Evolutionary conservation across 2,888 invertebrate species (phyloP).

Genomic region (Leptinotarsa rubiginosa): DNA sequence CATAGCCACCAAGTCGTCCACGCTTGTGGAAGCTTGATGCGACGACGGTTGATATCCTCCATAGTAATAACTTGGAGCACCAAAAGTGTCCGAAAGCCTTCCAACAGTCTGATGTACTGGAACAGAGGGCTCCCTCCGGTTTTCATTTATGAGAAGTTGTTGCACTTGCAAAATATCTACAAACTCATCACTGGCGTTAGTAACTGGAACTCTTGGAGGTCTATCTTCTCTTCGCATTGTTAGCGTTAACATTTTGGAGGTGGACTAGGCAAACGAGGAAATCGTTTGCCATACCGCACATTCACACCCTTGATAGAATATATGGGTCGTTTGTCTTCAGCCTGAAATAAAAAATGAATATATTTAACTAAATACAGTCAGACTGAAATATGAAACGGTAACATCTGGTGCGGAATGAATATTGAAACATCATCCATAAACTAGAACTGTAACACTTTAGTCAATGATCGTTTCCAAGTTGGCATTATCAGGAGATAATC

Average conservation of each 20-base stretch:
- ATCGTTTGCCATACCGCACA: conserved; percentile 67
- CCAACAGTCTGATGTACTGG: conserved; percentile 50
- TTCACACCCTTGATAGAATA: not conserved
- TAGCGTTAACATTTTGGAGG: conserved; percentile 68
- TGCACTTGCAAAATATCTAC: conserved; percentile 84
- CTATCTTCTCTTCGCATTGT: conserved; percentile 75
- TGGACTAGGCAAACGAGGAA: conserved; percentile 45
- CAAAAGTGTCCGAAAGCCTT: conserved; percentile 27
- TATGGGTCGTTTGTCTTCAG: conserved; percentile 9
- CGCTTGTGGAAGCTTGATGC: conserved; percentile 67
- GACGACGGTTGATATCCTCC: conserved; percentile 47
- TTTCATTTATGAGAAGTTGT: conserved; percentile 50
- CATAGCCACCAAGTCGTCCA: conserved; percentile 81
- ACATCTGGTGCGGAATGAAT: not conserved
- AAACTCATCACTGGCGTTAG: conserved; percentile 73
- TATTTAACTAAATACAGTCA: not conserved
- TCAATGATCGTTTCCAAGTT: too few relatives aligned
- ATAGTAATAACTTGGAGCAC: conserved; percentile 49
- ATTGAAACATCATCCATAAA: too few relatives aligned
- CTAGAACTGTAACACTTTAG: too few relatives aligned
- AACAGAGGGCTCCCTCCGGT: conserved; percentile 49
- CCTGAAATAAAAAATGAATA: conserved; percentile 19
- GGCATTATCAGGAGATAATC: too few relatives aligned
- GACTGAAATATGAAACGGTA: not conserved
- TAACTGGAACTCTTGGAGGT: conserved; percentile 56